These are phyloP conservation scores for Danaus chrysippus DNA, from an alignment of 2,888 invertebrate species.

Conservation along the genomic window DNA sequence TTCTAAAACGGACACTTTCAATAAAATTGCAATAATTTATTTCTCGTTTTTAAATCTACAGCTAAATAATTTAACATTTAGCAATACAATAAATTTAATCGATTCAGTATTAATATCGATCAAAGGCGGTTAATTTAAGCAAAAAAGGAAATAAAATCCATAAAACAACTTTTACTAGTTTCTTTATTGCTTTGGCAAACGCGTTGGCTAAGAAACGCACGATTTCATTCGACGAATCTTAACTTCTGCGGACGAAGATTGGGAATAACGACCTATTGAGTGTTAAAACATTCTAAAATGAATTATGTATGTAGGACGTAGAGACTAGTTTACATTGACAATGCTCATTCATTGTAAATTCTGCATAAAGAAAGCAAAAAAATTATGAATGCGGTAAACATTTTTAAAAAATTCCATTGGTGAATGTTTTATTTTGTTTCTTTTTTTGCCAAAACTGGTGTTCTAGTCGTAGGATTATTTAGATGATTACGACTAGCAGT, in stretches of 20 bases:
- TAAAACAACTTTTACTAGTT: slow-evolving; percentile 57
- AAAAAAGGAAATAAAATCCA: slow-evolving; percentile 28
- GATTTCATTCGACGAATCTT: slow-evolving; percentile 51
- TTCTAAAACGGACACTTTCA: too few relatives aligned
- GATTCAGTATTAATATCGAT: slow-evolving; percentile 26
- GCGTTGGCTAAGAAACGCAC: slow-evolving; percentile 62
- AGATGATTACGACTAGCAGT: background rate
- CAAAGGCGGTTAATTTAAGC: slow-evolving; percentile 23
- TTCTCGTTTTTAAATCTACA: too few relatives aligned
- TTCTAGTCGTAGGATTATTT: background rate
- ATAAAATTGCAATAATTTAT: too few relatives aligned
- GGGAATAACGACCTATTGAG: slow-evolving; percentile 45
- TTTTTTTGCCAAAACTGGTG: background rate
- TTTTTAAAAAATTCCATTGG: slow-evolving; percentile 63
- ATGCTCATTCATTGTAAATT: slow-evolving; percentile 48
- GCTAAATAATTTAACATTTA: too few relatives aligned
- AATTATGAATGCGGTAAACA: slow-evolving; percentile 61
- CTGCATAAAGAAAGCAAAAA: slow-evolving; percentile 56
- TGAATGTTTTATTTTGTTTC: slow-evolving; percentile 56
- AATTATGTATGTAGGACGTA: slow-evolving; percentile 44
- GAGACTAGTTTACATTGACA: slow-evolving; percentile 50
- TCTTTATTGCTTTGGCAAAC: slow-evolving; percentile 62
- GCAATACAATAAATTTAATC: slow-evolving; percentile 7
- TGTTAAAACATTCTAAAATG: slow-evolving; percentile 43
- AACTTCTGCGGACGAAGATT: slow-evolving; percentile 40